phyloP scores from a whole-genome alignment of 2,888 invertebrate genomes.

The Mimachlamys varia region DNA sequence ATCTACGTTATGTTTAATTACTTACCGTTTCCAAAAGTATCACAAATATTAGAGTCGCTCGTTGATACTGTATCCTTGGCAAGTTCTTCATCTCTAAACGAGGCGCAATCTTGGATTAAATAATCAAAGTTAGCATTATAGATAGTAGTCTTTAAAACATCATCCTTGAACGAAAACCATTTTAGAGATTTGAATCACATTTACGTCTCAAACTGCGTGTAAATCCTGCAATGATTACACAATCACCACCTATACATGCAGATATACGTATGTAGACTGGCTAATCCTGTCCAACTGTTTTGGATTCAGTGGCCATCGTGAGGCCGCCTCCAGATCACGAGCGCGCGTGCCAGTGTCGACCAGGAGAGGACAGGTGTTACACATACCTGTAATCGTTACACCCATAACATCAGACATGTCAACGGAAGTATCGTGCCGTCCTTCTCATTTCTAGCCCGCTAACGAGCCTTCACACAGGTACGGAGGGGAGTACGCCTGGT shows the following conservation, averaged over 20 bases:
- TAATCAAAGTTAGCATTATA: not conserved
- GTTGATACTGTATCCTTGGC: not conserved
- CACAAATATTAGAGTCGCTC: not conserved
- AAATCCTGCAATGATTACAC: not conserved
- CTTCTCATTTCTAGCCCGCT: not conserved
- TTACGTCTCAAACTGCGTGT: not conserved
- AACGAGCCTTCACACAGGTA: not conserved
- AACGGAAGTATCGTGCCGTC: not conserved
- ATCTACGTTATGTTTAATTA: not conserved
- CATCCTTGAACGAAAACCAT: not conserved
- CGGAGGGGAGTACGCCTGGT: not conserved
- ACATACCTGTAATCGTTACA: conserved; percentile 28
- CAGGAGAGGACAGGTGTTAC: conserved; percentile 9
- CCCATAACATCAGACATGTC: conserved; percentile 28
- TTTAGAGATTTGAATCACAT: not conserved
- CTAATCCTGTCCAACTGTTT: not conserved
- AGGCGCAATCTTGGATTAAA: not conserved
- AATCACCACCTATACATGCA: not conserved
- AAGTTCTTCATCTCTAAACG: not conserved
- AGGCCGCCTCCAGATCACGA: not conserved
- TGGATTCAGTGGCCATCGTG: not conserved
- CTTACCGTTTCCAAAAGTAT: conserved; percentile 3
- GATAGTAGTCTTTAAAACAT: not conserved
- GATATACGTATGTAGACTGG: not conserved
- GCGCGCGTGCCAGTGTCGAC: conserved; percentile 8